Evolutionary conservation across 1,140 invertebrate species (phyloP).

Genomic region (Lordiphosa clarofinis): DNA sequence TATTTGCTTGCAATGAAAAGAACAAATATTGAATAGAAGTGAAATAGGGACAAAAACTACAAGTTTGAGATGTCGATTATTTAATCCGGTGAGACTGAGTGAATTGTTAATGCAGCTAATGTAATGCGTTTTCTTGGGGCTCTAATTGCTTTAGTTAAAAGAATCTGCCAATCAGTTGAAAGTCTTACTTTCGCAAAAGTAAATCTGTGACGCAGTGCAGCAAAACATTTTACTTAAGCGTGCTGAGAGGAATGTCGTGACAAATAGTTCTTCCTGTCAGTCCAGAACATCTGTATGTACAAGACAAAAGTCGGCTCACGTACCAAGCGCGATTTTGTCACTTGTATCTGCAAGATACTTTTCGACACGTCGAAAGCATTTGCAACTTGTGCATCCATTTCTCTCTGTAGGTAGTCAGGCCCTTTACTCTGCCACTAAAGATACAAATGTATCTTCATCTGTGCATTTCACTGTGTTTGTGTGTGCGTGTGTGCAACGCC

Average conservation of each 20-base stretch:
- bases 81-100: not conserved
- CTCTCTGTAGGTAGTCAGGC: constrained; percentile 13
- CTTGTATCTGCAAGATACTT: constrained; percentile 51
- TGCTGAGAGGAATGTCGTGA: constrained; percentile 61
- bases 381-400: constrained; percentile 38
- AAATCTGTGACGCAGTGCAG: constrained; percentile 38
- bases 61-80: not conserved
- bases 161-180: no score
- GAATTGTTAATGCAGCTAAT: not conserved
- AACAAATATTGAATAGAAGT: not conserved
- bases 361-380: constrained; percentile 60
- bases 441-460: constrained; percentile 51
- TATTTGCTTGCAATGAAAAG: constrained; percentile 5
- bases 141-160: no score
- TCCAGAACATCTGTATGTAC: constrained; percentile 27
- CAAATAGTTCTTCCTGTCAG: constrained; percentile 63
- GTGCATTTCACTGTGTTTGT: constrained; percentile 9
- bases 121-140: no score
- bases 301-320: constrained; percentile 34
- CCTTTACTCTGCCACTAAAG: constrained; percentile 16
- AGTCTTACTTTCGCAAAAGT: constrained; percentile 13
- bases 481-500: constrained; percentile 59
- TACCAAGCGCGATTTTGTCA: constrained; percentile 65
- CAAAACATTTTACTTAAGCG: constrained; percentile 53
- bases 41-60: not conserved